phyloP scores from a whole-genome alignment of 2,797 vertebrate genomes.

The Geotrypetes seraphini region DNA sequence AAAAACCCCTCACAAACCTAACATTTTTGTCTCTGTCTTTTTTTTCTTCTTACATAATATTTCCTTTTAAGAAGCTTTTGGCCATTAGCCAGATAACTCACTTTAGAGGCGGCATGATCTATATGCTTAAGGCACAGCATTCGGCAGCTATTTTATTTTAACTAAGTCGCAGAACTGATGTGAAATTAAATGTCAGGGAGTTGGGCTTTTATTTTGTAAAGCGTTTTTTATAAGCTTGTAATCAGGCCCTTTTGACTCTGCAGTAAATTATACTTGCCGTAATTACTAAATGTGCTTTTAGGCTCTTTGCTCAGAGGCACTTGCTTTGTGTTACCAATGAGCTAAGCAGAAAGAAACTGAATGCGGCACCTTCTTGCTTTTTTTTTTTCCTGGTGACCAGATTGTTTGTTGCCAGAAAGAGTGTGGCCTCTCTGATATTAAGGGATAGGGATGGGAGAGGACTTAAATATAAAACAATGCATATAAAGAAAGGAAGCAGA shows the following conservation, averaged over 20 bases:
- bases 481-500: not conserved
- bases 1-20: slow-evolving; percentile 17
- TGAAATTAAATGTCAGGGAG: slow-evolving; percentile 12
- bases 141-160: not conserved
- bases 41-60: slow-evolving; percentile 17
- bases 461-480: not conserved
- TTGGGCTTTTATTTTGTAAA: slow-evolving; percentile 16
- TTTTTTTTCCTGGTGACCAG: not conserved
- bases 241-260: slow-evolving; percentile 3
- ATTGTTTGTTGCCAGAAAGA: not conserved
- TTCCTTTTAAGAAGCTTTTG: slow-evolving; percentile 20
- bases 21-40: slow-evolving; percentile 25
- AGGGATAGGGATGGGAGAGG: not conserved
- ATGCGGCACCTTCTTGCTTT: not conserved
- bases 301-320: not conserved
- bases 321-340: not conserved
- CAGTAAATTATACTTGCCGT: not conserved
- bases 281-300: not conserved
- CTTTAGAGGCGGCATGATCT: no score
- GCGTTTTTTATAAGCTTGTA: slow-evolving; percentile 11
- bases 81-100: slow-evolving; percentile 15
- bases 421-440: not conserved
- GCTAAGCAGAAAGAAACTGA: accelerated
- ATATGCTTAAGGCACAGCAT: not conserved
- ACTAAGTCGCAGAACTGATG: slow-evolving; percentile 15